Evolutionary conservation across 2,797 vertebrate genomes (phyloP), one percentile per base, ranked within the genome.

Genomic region (Sebastes kiyomatsui): DNA sequence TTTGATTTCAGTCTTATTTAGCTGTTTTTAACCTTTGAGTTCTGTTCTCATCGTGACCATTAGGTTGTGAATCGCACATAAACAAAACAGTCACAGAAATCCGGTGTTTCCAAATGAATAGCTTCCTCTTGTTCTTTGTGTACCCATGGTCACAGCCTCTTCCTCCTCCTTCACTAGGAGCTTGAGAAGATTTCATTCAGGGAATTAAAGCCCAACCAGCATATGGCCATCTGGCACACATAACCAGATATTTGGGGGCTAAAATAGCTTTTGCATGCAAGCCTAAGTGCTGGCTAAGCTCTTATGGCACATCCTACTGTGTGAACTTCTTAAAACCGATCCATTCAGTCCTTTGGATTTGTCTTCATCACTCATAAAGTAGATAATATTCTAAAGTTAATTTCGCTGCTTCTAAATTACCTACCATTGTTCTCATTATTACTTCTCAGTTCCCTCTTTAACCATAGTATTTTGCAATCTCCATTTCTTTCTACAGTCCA

Each of bases 201-300:
- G 85, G 90, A 92, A 90, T 93, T 91, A 94, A 92, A 91, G 72
- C 78, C 67, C 70, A 75, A 82, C 80, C 75, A 93, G 81, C 88
- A 87, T 93, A 88, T 88, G 88, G 83, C 89, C 87, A 91, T 94
- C 91, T 94, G 93, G 83, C 85, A 67, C 87, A 88, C 78, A 91
- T 56, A 80, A 87, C 80, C 80, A 86, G 90, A 92, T 91, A 91
- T 92, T 90, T 89, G 85, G 77, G 80, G 79, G 80, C 81, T 88
- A 78, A 92, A 87, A 84, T 87, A 72, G 89, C 77, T 89, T 90
- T 87, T 88, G 88, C 82, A 80, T 82, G 65, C 79, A 80, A 82
- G 77, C 75, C 86, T 85, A 81, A 87, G 81, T 82, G 79, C 87
- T 88, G 71, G 60, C 81, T 92, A 89, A 93, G 89, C 90, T 84